Evolutionary conservation across 2,797 vertebrate genomes (phyloP).

Genomic region (Rhinoraja longicauda): DNA sequence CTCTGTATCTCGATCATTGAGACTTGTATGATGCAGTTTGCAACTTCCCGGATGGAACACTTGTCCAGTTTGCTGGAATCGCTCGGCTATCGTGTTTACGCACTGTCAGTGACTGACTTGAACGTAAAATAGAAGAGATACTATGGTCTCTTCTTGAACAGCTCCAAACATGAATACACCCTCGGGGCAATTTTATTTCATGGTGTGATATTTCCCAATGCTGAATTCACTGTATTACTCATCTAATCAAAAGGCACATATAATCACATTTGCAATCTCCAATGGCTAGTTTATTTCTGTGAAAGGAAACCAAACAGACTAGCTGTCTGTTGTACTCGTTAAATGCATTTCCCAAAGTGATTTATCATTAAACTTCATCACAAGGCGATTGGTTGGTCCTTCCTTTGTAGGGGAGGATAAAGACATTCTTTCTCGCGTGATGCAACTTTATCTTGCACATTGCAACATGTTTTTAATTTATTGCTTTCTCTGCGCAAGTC

Average conservation of each 20-base stretch:
- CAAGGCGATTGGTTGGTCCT: neutral
- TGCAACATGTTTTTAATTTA: too few relatives aligned
- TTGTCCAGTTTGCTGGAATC: too few relatives aligned
- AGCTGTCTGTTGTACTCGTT: neutral
- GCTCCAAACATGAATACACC: neutral
- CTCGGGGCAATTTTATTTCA: neutral
- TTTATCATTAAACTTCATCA: neutral
- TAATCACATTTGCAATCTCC: neutral
- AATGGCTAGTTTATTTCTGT: neutral
- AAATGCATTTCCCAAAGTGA: neutral
- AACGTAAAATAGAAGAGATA: neutral
- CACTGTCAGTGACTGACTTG: neutral
- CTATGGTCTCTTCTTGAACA: neutral
- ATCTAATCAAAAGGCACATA: neutral
- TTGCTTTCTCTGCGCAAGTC: neutral
- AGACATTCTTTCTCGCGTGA: neutral
- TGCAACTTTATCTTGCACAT: neutral
- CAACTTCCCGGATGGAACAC: too few relatives aligned
- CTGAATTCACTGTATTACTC: neutral
- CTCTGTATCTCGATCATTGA: too few relatives aligned
- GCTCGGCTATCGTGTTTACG: neutral
- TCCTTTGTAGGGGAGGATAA: neutral
- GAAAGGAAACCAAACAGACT: neutral
- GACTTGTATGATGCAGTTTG: too few relatives aligned
- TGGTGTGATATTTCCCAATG: neutral